Evolutionary conservation across 2,797 vertebrate species (phyloP).

Genomic region (Eulemur albifrons): DNA sequence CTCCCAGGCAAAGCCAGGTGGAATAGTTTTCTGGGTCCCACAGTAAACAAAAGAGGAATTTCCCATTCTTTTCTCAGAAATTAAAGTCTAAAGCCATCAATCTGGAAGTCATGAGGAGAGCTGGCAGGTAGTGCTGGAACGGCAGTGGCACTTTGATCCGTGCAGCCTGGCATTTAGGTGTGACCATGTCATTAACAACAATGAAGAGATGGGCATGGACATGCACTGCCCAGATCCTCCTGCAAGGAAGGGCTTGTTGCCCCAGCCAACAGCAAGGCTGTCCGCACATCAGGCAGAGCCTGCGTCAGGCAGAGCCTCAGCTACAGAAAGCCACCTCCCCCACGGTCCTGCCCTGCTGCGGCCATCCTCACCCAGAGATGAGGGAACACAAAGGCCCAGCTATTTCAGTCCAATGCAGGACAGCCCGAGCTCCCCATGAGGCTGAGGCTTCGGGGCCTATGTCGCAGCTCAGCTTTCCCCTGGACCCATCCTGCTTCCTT

Average conservation of each 20-base stretch:
- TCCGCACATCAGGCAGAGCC: too few species aligned
- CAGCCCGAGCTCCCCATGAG: background rate
- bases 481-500: background rate
- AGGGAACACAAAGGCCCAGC: background rate
- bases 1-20: background rate
- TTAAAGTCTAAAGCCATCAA: background rate
- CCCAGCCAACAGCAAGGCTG: too few species aligned
- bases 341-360: background rate
- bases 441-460: background rate
- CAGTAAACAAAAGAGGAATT: background rate
- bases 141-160: background rate
- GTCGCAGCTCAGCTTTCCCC: background rate
- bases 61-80: conserved; percentile 26
- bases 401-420: background rate
- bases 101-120: background rate
- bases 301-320: background rate
- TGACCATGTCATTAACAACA: background rate
- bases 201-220: background rate
- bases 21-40: background rate
- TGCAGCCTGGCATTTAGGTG: background rate
- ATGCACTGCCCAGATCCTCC: background rate
- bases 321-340: accelerated
- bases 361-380: too few species aligned
- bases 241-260: background rate
- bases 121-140: background rate